Evolutionary conservation across 2,113 vertebrate genomes (phyloP).

Genomic region (Mesoclemmys tuberculata): DNA sequence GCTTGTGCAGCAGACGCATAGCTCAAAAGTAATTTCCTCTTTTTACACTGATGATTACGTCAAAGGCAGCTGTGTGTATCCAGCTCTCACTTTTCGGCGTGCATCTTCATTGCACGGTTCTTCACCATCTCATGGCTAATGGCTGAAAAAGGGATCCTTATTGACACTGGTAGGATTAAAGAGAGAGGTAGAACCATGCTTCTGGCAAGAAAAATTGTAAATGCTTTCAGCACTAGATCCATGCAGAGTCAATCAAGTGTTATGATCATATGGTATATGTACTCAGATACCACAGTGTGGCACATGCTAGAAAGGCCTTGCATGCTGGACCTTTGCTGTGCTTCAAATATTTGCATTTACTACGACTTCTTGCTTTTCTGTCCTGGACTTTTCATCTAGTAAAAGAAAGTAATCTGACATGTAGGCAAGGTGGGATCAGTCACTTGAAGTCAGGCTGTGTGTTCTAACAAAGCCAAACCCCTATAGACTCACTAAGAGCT

Average conservation of each 20-base stretch:
- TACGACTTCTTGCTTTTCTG: neutral
- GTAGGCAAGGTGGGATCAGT: slow-evolving; percentile 22
- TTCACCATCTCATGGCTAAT: neutral
- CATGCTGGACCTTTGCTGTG: neutral
- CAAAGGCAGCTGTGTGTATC: neutral
- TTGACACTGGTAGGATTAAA: neutral
- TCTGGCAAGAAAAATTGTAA: neutral
- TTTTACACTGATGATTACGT: slow-evolving; percentile 5
- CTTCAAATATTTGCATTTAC: slow-evolving; percentile 41
- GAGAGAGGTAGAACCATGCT: neutral
- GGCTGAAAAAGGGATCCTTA: neutral
- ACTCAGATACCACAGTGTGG: neutral
- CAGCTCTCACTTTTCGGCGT: slow-evolving; percentile 6
- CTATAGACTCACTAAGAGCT: neutral
- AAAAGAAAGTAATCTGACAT: neutral
- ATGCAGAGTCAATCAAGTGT: neutral
- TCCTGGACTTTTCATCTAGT: neutral
- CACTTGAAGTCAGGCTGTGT: neutral
- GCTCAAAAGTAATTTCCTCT: slow-evolving; percentile 31
- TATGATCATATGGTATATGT: neutral
- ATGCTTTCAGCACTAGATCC: neutral
- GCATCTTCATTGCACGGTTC: neutral
- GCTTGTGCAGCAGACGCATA: neutral
- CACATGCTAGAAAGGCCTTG: neutral
- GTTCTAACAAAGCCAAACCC: slow-evolving; percentile 6